Evolutionary conservation across 2,797 vertebrate species (phyloP), one percentile per base, ranked within the genome.

Genomic region (Enteromius unitaeniatus): DNA sequence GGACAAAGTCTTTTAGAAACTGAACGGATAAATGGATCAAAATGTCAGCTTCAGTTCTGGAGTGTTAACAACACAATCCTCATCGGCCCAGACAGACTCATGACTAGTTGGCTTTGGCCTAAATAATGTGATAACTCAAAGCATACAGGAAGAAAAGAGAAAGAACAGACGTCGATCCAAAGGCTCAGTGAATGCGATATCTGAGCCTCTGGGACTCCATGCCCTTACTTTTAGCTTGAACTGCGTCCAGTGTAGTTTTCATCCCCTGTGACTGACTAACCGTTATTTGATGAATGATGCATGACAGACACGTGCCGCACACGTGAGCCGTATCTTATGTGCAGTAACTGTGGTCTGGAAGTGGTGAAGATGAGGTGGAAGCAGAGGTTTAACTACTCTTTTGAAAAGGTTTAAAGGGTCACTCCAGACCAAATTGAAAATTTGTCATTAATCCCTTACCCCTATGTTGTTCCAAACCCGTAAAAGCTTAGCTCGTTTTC

Each of bases 121-220:
- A 65, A 82, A 65, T 82, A 51, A 51, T 74, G 60, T 82, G 80
- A 81, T 40, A 81, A 70, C 19, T 49, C 7, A 73, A 62, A 15
- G 26, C 40, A 21, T 42, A 62, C 68, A 47, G 68, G 19, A 81
- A 60, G 19, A 73, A 73, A 62, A 47, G 40, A 72, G 13, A 81
- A 81, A 73, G 68, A 72, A 81, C 67, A 70, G 67, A 72, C 5
- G 6, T 60, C 37, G 45, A 10, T 72, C 53, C 37, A 60, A 45
- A 72, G n/a, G 37, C 51, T 28, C 67, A 70, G 8, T 60, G 23
- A 81, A 60, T 58, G 37, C 1, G 23, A 82, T 64, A 64, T 82
- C 42, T 51, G 28, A 62, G 23, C 70, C 80, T 75, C 26, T 34
- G 80, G 70, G 70, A 82, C n/a, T 26, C n/a, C 58, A 65, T 64